Base-by-base conservation (phyloP, 1,140 invertebrate species). In the Bombus turneri region DNA sequence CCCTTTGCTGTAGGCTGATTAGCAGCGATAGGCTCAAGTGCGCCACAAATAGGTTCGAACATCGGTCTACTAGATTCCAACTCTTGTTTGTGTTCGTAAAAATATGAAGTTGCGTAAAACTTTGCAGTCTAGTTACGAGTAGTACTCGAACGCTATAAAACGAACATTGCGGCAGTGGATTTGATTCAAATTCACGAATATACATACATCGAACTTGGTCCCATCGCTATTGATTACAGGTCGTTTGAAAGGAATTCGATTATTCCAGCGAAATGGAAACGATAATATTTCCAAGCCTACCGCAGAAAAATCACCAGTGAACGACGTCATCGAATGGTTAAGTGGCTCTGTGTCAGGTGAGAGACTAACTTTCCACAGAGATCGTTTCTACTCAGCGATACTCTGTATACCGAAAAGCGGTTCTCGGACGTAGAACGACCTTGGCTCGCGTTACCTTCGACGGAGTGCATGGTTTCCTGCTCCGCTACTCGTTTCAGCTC, bases 351-450 rank as follows among this genome's bases (percentile, higher is more conserved):
- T 13, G 9, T 18, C 64, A 12, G 13, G 10, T 22, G 71, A 73
- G 62, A 82, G n/a, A 28, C 15, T 73, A 25, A 76, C 81, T 83
- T 77, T 83, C 81, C 81, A 69, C 73, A 15, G n/a, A 18, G 72
- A 83, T 68, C 64, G 34, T 39, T 39, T 34, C 28, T 34, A 43
- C 22, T 1, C 4, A 62, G 22, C 43, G 37, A 43, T 53, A 53
- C 18, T 53, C 66, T 25, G 39, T 43, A 43, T 74, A 53, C 47
- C 76, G 74, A 85, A 85, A 79, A 72, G 83, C 83, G 76, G 83
- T 64, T 80, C 74, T 85, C 83, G 83, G 76, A 85, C 83, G 83
- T 79, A 72, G 76, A 85, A 79, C 76, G 83, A 85, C 83, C 83
- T 85, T 85, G 83, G 76, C 76, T 81, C 77, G 77, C 84, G 81